Conservation (phyloP, 2,797 vertebrate species). For the Eospalax fontanierii region DNA sequence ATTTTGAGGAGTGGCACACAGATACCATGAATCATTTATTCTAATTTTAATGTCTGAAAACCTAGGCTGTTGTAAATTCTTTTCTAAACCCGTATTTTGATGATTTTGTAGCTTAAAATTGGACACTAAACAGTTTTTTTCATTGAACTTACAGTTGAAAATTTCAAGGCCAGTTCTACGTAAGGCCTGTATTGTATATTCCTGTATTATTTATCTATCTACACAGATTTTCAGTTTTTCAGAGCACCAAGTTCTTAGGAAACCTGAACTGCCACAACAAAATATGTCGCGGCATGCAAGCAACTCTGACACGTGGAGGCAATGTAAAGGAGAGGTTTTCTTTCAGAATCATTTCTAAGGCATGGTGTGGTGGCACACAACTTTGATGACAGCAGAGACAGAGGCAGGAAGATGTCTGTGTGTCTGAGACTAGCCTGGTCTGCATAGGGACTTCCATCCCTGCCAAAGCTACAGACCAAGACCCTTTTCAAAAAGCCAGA, state of each 20-base stretch:
- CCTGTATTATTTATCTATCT: background rate
- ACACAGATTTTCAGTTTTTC: background rate
- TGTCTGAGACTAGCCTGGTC: no score
- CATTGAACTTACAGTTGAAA: constrained; percentile 24
- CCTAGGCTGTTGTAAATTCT: background rate
- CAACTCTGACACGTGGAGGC: background rate
- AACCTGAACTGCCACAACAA: background rate
- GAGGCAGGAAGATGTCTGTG: no score
- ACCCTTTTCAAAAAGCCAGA: no score
- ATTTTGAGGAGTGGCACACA: constrained; percentile 6
- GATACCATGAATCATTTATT: constrained; percentile 6
- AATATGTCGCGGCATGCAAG: background rate
- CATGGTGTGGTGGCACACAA: no score
- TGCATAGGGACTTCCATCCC: no score
- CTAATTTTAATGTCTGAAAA: constrained; percentile 48
- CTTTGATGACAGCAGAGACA: no score
- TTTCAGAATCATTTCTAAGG: constrained; percentile 46
- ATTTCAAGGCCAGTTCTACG: background rate
- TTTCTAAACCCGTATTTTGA: constrained; percentile 17
- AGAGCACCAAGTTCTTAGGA: background rate
- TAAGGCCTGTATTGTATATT: no score
- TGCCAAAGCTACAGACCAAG: no score
- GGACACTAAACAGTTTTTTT: background rate
- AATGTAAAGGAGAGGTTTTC: background rate
- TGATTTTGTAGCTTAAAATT: constrained; percentile 46